These are phyloP conservation scores for Lepilemur septentrionalis DNA, from an alignment of 2,797 vertebrate genomes.

Conservation along the genomic window DNA sequence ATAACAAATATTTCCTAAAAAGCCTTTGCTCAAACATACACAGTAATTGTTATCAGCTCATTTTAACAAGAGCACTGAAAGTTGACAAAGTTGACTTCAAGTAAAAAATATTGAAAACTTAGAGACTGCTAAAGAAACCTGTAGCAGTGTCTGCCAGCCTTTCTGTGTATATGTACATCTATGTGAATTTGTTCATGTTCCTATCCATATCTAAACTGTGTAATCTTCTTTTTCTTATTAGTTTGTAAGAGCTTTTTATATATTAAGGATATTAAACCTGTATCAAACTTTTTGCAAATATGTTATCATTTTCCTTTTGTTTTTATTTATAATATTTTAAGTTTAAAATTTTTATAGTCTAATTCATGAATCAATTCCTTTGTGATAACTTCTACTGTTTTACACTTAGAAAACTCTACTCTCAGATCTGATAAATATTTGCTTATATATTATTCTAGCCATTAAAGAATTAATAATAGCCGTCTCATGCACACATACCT, in stretches of 20 bases:
- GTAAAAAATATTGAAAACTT: constrained; percentile 71
- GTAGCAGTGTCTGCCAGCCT: neutral
- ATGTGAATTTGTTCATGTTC: neutral
- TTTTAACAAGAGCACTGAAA: constrained; percentile 76
- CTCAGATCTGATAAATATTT: neutral
- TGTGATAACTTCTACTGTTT: neutral
- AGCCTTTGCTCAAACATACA: constrained; percentile 73
- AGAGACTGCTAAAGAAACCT: constrained; percentile 68
- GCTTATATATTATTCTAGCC: constrained; percentile 14
- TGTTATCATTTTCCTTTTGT: constrained; percentile 7
- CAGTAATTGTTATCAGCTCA: constrained; percentile 75
- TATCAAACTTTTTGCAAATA: neutral
- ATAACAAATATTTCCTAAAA: constrained; percentile 52
- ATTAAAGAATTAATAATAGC: neutral
- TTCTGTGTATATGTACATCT: neutral
- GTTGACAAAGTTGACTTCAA: constrained; percentile 76
- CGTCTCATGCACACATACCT: neutral
- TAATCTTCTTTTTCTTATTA: constrained; percentile 43
- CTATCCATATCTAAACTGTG: neutral
- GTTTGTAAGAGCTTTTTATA: constrained; percentile 59
- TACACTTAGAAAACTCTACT: neutral
- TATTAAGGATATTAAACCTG: constrained; percentile 42
- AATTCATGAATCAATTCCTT: neutral
- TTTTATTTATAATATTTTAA: constrained; percentile 42
- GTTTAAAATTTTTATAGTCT: neutral